Percentiles rank a stretch among this genome's conserved stretches.
Conservation (phyloP, 1,140 invertebrate genomes). For the Zophobas morio region DNA sequence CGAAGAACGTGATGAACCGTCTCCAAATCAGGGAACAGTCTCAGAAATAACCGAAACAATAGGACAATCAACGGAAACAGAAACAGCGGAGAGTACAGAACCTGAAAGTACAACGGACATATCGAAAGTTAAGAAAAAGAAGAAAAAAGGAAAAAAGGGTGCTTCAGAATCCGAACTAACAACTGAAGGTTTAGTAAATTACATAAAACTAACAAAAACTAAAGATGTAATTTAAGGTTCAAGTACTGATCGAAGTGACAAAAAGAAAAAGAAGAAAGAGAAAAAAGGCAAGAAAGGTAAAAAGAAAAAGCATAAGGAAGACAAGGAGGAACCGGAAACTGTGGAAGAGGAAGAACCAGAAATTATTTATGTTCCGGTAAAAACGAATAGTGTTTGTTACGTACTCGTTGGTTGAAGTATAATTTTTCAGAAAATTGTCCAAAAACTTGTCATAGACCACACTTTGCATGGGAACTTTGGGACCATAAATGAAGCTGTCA, state of each 20-base stretch:
- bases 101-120: conserved; percentile 11
- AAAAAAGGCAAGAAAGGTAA: conserved; percentile 61
- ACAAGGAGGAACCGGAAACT: conserved; percentile 67
- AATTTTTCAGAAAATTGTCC: conserved; percentile 74
- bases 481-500: conserved; percentile 69
- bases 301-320: conserved; percentile 19
- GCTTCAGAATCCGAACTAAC: conserved; percentile 19
- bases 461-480: conserved; percentile 78
- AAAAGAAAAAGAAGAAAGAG: conserved; percentile 66
- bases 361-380: conserved; percentile 71
- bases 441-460: conserved; percentile 77
- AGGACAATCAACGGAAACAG: conserved; percentile 18
- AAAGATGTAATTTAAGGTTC: conserved; percentile 1
- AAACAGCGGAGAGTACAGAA: conserved; percentile 2
- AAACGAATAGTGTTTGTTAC: conserved; percentile 50
- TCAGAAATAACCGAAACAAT: conserved; percentile 28
- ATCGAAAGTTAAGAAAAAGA: conserved; percentile 15
- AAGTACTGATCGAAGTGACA: neutral
- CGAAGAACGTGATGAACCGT: conserved; percentile 21
- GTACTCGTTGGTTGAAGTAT: conserved; percentile 15
- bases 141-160: neutral
- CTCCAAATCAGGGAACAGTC: conserved; percentile 13
- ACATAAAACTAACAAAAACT: conserved; percentile 15
- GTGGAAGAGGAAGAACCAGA: conserved; percentile 70
- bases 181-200: conserved; percentile 5